Conservation (phyloP, 2,888 invertebrate species). For the Melikaiella ostensackeni region DNA sequence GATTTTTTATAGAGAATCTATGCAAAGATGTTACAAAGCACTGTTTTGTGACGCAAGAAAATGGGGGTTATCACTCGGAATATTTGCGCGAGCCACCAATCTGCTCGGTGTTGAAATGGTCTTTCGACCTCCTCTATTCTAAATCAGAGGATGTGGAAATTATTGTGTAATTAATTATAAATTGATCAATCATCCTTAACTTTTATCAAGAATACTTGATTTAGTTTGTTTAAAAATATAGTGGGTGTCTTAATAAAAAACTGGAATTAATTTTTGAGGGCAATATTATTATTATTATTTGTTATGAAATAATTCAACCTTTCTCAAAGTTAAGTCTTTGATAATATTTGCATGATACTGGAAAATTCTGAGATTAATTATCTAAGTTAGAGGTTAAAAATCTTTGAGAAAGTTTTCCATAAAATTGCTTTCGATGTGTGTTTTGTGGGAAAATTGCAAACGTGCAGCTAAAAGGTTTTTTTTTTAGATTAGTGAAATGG, state of each 20-base stretch:
- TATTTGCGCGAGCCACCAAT: background rate
- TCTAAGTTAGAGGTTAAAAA: background rate
- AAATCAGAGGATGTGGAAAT: background rate
- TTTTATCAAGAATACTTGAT: no score
- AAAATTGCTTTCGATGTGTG: background rate
- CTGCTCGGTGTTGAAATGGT: background rate
- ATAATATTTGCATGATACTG: background rate
- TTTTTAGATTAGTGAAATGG: no score
- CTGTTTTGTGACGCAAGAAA: background rate
- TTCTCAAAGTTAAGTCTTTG: background rate
- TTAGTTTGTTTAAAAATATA: background rate
- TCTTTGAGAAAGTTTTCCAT: background rate
- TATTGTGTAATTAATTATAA: no score
- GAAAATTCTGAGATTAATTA: background rate
- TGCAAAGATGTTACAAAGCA: background rate
- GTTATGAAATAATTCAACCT: background rate
- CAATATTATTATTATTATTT: background rate
- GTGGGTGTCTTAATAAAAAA: background rate
- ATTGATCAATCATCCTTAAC: no score
- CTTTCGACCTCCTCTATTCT: background rate
- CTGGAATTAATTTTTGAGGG: background rate
- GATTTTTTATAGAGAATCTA: background rate
- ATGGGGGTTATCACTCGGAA: background rate
- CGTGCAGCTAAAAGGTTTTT: no score
- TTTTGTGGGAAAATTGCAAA: no score